These are phyloP conservation scores for Drosophila arizonae DNA, from an alignment of 1,140 invertebrate species.

Conservation along the genomic window DNA sequence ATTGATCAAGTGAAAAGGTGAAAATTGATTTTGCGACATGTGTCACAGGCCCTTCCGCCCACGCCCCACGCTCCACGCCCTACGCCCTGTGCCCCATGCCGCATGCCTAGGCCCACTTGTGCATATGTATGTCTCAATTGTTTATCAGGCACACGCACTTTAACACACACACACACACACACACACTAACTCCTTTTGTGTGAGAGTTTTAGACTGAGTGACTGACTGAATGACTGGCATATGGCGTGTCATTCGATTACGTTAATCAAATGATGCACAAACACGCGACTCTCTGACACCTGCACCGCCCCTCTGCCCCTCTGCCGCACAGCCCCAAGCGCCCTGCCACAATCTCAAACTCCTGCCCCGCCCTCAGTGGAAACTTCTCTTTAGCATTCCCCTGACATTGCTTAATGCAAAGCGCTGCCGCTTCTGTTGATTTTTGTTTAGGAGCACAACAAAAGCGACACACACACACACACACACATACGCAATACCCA, in stretches of 20 bases:
- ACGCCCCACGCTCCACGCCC: not conserved
- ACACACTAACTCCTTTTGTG: slow-evolving; percentile 23
- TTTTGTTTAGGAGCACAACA: slow-evolving; percentile 49
- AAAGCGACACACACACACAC: slow-evolving; percentile 20
- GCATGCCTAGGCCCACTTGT: not conserved
- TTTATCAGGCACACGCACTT: slow-evolving; percentile 57
- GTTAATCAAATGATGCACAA: slow-evolving; percentile 80
- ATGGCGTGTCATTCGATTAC: slow-evolving; percentile 70
- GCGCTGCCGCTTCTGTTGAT: slow-evolving; percentile 47
- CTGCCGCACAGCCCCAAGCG: not conserved
- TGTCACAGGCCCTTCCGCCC: slow-evolving; percentile 20
- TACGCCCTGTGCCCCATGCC: not conserved
- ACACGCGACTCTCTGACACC: slow-evolving; percentile 13
- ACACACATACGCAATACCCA: slow-evolving; percentile 21
- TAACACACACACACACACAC: slow-evolving; percentile 3
- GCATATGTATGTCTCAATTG: slow-evolving; percentile 65
- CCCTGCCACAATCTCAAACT: slow-evolving; percentile 1
- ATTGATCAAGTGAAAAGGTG: slow-evolving; percentile 81
- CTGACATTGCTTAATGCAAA: slow-evolving; percentile 38
- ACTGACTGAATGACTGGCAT: slow-evolving; percentile 54
- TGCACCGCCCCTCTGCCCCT: not conserved
- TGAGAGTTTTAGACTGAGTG: slow-evolving; percentile 25
- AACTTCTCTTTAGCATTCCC: slow-evolving; percentile 6
- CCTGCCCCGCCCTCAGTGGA: not conserved
- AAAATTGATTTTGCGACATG: slow-evolving; percentile 81